phyloP scores from a whole-genome alignment of 2,888 invertebrate species.

The Melanargia galathea region DNA sequence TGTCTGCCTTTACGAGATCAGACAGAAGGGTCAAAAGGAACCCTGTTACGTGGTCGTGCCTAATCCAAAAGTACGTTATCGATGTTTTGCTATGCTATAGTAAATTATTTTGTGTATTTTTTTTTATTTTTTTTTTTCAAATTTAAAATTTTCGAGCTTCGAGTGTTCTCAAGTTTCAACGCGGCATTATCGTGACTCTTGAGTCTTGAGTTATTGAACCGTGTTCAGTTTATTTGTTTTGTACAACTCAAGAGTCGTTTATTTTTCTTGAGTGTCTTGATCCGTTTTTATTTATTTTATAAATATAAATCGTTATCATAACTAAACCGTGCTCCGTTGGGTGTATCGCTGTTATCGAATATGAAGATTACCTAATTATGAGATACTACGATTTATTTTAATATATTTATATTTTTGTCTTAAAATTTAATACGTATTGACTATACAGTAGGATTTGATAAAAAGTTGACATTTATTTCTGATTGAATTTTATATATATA shows the following conservation, averaged over 20 bases:
- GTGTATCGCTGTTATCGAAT: neutral
- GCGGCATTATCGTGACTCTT: neutral
- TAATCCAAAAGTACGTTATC: slow-evolving; percentile 83
- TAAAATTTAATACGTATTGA: too few relatives aligned
- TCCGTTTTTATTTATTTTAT: neutral
- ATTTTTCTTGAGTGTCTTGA: neutral
- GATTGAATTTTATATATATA: too few relatives aligned
- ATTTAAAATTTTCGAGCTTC: slow-evolving; percentile 17
- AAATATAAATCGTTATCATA: neutral
- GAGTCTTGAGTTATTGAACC: neutral
- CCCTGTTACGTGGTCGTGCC: slow-evolving; percentile 87
- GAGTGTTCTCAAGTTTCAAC: slow-evolving; percentile 21
- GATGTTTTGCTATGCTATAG: slow-evolving; percentile 34
- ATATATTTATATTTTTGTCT: neutral
- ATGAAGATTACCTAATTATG: too few relatives aligned
- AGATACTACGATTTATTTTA: neutral
- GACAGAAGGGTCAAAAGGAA: slow-evolving; percentile 84
- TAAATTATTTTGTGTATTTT: slow-evolving; percentile 24
- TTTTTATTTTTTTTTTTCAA: too few relatives aligned
- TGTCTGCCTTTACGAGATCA: slow-evolving; percentile 85
- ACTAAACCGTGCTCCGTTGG: neutral
- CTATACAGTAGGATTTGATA: too few relatives aligned
- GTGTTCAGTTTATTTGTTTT: slow-evolving; percentile 1
- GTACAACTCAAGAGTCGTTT: neutral
- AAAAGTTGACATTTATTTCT: too few relatives aligned